Evolutionary conservation across 1,140 invertebrate species (phyloP).

Genomic region (Bombus balteatus): DNA sequence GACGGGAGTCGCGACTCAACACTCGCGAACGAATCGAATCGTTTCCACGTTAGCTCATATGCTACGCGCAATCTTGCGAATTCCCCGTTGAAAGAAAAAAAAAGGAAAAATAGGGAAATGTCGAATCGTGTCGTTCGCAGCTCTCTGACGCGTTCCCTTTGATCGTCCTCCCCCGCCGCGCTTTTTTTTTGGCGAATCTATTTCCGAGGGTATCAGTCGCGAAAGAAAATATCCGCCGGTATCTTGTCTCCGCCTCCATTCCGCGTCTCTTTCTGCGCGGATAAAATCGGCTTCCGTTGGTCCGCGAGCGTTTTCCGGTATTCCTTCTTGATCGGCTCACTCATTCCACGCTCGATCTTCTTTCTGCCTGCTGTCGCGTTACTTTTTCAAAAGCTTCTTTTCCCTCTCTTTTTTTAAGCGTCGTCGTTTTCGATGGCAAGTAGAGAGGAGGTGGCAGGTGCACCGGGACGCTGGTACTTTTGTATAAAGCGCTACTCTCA

Average conservation of each 20-base stretch:
- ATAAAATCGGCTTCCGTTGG: slow-evolving; percentile 49
- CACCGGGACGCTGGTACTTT: slow-evolving; percentile 19
- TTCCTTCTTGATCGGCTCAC: slow-evolving; percentile 43
- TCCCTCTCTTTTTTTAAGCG: neutral
- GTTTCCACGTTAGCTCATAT: neutral
- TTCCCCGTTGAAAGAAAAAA: neutral
- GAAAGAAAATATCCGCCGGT: slow-evolving; percentile 40
- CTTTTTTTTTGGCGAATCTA: slow-evolving; percentile 18
- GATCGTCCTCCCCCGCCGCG: neutral
- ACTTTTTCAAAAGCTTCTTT: neutral
- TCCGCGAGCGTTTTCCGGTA: slow-evolving; percentile 10
- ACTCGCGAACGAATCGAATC: neutral
- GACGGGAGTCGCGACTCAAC: neutral
- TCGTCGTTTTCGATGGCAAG: slow-evolving; percentile 27
- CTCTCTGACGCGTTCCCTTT: slow-evolving; percentile 21
- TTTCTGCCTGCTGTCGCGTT: neutral
- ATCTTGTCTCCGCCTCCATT: neutral
- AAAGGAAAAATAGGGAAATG: too few relatives aligned
- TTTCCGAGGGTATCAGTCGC: slow-evolving; percentile 37
- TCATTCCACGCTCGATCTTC: neutral
- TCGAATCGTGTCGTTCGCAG: slow-evolving; percentile 1
- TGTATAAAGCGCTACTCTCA: neutral
- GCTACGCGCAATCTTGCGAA: neutral
- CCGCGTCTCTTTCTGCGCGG: neutral
- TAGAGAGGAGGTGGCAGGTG: slow-evolving; percentile 34